Percentiles rank a stretch among this genome's conserved stretches.
These are phyloP conservation scores for Melanotaenia parkinsoni DNA, from an alignment of 2,797 vertebrate genomes.

Conservation along the genomic window DNA sequence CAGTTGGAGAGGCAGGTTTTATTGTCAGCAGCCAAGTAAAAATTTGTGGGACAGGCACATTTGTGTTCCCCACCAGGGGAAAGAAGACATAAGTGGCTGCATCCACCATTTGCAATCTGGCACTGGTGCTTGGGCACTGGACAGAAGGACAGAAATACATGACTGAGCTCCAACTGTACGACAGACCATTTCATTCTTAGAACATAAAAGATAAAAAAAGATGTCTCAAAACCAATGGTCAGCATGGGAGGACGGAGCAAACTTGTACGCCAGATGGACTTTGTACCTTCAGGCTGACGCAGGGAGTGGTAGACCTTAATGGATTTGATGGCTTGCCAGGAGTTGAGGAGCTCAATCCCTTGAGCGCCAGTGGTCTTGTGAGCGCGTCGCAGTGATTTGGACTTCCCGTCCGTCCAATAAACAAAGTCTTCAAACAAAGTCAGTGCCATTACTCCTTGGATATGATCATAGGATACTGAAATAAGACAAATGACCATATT, in stretches of 20 bases:
- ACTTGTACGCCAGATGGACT: slow-evolving; percentile 49
- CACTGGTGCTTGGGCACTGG: slow-evolving; percentile 95
- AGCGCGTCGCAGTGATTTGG: slow-evolving; percentile 94
- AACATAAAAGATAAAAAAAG: slow-evolving; percentile 6
- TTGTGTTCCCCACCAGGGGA: slow-evolving; percentile 89
- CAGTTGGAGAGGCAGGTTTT: slow-evolving; percentile 98
- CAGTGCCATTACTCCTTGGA: slow-evolving; percentile 95
- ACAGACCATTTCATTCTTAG: slow-evolving; percentile 36
- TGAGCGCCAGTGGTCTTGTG: slow-evolving; percentile 94
- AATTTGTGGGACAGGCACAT: slow-evolving; percentile 97
- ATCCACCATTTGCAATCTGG: slow-evolving; percentile 93
- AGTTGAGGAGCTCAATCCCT: slow-evolving; percentile 93
- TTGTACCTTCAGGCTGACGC: slow-evolving; percentile 95
- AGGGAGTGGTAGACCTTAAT: slow-evolving; percentile 97
- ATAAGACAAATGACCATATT: slow-evolving; percentile 57
- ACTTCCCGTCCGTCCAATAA: slow-evolving; percentile 99
- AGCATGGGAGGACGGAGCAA: slow-evolving; percentile 21
- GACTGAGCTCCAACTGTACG: slow-evolving; percentile 22
- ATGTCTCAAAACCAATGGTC: slow-evolving; percentile 18
- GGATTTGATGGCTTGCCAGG: slow-evolving; percentile 98
- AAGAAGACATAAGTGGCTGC: slow-evolving; percentile 97
- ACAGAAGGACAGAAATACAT: slow-evolving; percentile 34
- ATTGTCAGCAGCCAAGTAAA: slow-evolving; percentile 95
- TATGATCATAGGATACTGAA: slow-evolving; percentile 94
- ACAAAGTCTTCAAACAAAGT: slow-evolving; percentile 98